These are phyloP conservation scores for Sterna hirundo DNA, from an alignment of 2,113 vertebrate genomes.

Conservation along the genomic window DNA sequence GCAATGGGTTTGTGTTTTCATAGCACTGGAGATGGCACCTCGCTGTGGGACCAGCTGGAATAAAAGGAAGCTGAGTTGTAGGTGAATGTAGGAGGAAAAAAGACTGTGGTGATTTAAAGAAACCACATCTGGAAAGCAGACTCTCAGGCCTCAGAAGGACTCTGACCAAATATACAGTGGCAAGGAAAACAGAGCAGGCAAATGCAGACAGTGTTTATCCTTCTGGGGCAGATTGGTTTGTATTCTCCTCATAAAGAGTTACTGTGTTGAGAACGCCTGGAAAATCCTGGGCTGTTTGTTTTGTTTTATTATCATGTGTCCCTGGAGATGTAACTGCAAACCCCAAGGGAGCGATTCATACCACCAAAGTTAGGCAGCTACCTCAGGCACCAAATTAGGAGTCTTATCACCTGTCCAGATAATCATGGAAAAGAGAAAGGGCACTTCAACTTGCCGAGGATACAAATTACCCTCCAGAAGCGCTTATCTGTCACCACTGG, in stretches of 20 bases:
- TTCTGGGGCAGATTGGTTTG: not conserved
- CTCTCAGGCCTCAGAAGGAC: not conserved
- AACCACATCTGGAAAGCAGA: not conserved
- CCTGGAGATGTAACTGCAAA: slow-evolving; percentile 64
- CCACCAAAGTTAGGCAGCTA: slow-evolving; percentile 28
- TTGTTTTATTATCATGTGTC: slow-evolving; percentile 47
- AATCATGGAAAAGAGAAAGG: slow-evolving; percentile 62
- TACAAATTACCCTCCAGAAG: slow-evolving; percentile 42
- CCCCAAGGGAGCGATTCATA: not conserved
- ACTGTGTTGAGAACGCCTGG: not conserved
- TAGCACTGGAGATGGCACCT: not conserved
- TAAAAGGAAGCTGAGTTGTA: not conserved
- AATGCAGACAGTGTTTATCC: not conserved
- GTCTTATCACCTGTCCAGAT: slow-evolving; percentile 64
- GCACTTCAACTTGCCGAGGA: slow-evolving; percentile 8
- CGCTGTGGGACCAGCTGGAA: not conserved
- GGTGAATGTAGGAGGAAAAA: not conserved
- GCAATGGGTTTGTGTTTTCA: not conserved
- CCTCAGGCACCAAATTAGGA: slow-evolving; percentile 39
- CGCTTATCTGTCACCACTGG: not conserved
- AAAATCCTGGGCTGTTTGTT: slow-evolving; percentile 43
- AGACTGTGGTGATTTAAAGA: not conserved
- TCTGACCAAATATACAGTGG: not conserved
- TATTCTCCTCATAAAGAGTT: not conserved
- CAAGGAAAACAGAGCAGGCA: not conserved